phyloP scores from a whole-genome alignment of 2,888 invertebrate genomes.

The Epistrophella euchroma region DNA sequence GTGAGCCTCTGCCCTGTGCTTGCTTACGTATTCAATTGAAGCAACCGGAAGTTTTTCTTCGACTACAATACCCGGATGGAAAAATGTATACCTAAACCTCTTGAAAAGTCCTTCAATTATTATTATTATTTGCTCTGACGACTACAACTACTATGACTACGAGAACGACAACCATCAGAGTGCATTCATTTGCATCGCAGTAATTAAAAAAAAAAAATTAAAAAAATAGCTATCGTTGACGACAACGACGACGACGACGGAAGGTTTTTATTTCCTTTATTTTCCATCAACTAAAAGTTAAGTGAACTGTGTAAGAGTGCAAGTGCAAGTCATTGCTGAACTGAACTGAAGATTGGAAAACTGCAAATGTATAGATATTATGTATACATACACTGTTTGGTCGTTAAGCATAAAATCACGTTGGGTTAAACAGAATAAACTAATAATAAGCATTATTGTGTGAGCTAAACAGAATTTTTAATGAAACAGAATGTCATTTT shows the following conservation, averaged over 20 bases:
- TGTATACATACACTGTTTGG: background rate
- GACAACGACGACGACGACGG: background rate
- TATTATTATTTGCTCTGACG: constrained; percentile 26
- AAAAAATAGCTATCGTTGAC: background rate
- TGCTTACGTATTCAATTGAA: constrained; percentile 8
- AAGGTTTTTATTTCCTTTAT: constrained; percentile 19
- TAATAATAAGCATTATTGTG: constrained; percentile 33
- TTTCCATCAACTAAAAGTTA: constrained; percentile 31
- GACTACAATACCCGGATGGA: constrained; percentile 11
- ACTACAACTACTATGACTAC: constrained; percentile 12
- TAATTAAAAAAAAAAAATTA: constrained; percentile 23
- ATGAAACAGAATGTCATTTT: constrained; percentile 10
- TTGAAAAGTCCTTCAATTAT: constrained; percentile 43
- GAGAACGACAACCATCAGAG: constrained; percentile 21
- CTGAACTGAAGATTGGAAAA: background rate
- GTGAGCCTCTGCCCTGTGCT: background rate
- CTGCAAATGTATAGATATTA: background rate
- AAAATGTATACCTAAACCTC: constrained; percentile 16
- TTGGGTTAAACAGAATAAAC: constrained; percentile 27
- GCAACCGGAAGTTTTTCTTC: constrained; percentile 10
- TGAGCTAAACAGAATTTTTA: constrained; percentile 6
- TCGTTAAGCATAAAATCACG: constrained; percentile 23
- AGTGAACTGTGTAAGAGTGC: constrained; percentile 35
- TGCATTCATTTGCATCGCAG: constrained; percentile 51
- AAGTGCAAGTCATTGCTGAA: constrained; percentile 19